Base-by-base conservation (phyloP, 2,888 invertebrate genomes). In the Cataglyphis cursor region DNA sequence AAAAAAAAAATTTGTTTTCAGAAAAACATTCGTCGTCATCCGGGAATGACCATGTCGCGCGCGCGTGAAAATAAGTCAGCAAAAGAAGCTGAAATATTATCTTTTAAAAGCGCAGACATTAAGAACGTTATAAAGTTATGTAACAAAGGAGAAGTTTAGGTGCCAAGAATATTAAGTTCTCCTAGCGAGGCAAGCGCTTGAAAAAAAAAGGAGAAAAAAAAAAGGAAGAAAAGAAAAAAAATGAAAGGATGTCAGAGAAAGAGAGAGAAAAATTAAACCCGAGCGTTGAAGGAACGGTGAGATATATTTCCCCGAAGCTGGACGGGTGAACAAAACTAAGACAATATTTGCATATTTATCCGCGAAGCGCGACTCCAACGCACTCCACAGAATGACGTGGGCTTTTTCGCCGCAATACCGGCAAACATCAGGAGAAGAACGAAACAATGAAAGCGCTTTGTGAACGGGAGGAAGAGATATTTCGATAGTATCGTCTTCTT, bases 401-500 rank as follows among this genome's bases (percentile, higher is more conserved):
- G 81, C 68, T 84, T 74, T 76, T 85, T 68, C 48, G 81, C 81
- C 81, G 74, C 74, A 82, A 86, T 81, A 81, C 72, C 82, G 66
- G 70, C 83, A 80, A 87, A 83, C 51, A 76, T 66, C 83, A 65
- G 62, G 66, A 18, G 28, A 75, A 76, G 80, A 73, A 48, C 66
- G 87, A 85, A 85, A 90, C 89, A 89, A 90, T 89, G 86, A 85
- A 72, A 81, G 61, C 68, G 73, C 80, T 51, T 21, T 31, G 12
- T 35, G 59, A 66, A 78, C 51, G 76, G 75, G 59, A n/a, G 57
- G 57, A 57, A 70, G 65, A 74, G 82, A 62, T 83, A 57, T 87
- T 66, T 85, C 81, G 21, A 68, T 82, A 65, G 61, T 61, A 65
- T 81, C 57, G 66, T 84, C 83, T 84, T 84, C 83, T 84, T 66